Conservation (phyloP, 2,113 vertebrate species). For the Nothocercus nigrocapillus region DNA sequence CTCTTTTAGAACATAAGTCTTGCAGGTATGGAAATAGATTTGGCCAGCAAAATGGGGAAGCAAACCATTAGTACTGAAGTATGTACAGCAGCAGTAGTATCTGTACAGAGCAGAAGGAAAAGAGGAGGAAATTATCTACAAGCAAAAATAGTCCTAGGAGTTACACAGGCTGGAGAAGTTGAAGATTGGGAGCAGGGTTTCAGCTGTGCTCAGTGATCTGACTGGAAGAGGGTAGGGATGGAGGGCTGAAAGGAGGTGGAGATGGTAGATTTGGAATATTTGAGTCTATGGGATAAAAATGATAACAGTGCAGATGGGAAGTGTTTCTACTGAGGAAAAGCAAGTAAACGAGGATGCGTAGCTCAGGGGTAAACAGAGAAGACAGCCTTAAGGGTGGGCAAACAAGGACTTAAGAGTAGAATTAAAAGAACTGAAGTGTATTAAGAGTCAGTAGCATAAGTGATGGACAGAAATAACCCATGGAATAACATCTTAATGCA, state of each 20-base stretch:
- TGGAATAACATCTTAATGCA: neutral
- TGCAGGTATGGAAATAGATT: neutral
- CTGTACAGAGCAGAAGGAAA: neutral
- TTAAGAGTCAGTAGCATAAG: neutral
- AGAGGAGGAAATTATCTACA: neutral
- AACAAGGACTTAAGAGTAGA: neutral
- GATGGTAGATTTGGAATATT: neutral
- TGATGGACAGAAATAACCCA: neutral
- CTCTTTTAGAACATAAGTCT: neutral
- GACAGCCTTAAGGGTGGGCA: neutral
- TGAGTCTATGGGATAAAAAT: neutral
- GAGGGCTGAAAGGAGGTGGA: neutral
- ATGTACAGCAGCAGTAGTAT: rapidly evolving
- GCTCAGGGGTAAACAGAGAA: neutral
- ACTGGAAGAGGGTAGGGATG: neutral
- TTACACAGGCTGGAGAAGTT: neutral
- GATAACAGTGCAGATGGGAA: neutral
- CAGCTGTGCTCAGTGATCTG: neutral
- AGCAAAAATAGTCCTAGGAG: neutral
- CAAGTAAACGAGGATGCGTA: neutral
- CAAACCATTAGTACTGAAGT: neutral
- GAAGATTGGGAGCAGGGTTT: neutral
- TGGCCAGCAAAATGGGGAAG: neutral
- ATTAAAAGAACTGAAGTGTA: neutral
- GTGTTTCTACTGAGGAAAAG: neutral